Evolutionary conservation across 2,113 vertebrate species (phyloP), one percentile per base, ranked within the genome.

Genomic region (Elaphurus davidianus): DNA sequence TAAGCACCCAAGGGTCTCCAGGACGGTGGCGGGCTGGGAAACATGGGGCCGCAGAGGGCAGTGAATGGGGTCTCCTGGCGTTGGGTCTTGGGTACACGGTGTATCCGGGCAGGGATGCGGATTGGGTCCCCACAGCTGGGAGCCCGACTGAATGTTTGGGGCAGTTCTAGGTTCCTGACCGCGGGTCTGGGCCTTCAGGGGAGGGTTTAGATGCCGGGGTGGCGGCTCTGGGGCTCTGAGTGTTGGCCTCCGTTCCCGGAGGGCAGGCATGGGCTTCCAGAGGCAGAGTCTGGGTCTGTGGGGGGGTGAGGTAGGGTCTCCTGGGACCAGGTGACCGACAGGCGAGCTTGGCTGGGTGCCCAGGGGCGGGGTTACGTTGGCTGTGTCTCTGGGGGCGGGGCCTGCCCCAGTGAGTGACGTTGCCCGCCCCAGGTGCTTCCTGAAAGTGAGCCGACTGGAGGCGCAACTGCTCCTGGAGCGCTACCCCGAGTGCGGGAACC

Each of bases 401-500:
- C 25, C 21, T 14, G 36, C 13, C 19, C 55, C 6, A 7, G 52
- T 14, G 33, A 36, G 21, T 27, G 59, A 19, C 54, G 28, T 7
- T 16, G 6, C 19, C 33, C 54, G 3, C 6, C 10, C 78, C 82
- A 98, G 99, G 6, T 99, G 99, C 97, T 99, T 98, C 96, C 95
- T 99, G 52, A 64, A 78, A 1, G 98, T 99, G 78, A 99, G 98
- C 23, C 98, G 99, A 3, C 55, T 96, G 23, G 99, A 99, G 94
- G 99, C 99, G 0, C 99, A 99, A 92, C 74, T 98, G 52, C 98
- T 99, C 71, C 98, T 99, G 55, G 99, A 99, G 95, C 98, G 89
- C 91, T 97, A 99, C 23, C 67, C 94, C 1, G 98, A 98, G 0
- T 96, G 91, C 43, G 99, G 99, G 25, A 99, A 99, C 97, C 47